Evolutionary conservation across 2,888 invertebrate genomes (phyloP), one percentile per base, ranked within the genome.

Genomic region (Thymelicus lineola): DNA sequence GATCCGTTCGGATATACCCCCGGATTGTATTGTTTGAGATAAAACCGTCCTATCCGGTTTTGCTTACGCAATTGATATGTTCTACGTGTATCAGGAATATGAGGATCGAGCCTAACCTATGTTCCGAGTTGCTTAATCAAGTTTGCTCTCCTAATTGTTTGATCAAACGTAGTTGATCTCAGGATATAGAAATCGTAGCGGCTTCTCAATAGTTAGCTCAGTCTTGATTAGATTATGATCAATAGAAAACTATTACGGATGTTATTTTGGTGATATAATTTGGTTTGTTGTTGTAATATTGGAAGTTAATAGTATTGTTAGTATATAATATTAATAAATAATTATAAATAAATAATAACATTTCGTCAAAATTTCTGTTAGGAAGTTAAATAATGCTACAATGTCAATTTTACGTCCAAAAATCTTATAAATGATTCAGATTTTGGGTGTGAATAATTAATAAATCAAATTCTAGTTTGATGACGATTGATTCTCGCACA

Each of bases 1-100:
- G 61, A 67, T 53, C 61, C 53, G 35, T 42, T 50, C 42, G 66
- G 66, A 66, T 60, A 42, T 61, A 59, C 17, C 60, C 46, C n/a
- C n/a, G 20, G 12, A 20, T 36, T 50, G 36, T 62, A 50, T 46
- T 46, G 62, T 36, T 50, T 48, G 10, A 62, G 62, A 62, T 62
- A 50, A 17, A 62, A 62, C 35, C 36, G 10, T 50, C 28, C 36
- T 15, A 12, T 36, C 38, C 50, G 36, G 17, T 50, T 50, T 48
- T 15, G 36, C 50, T 36, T 12, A 17, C 48, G 15, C 12, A n/a
- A 62, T 62, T 62, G 46, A 62, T 38, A 58, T 58, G 38, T 36
- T 36, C 15, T 38, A 55, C 55, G 20, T 20, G 53, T 53, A 20
- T 55, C 35, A 28, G 36, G 57, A 57, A 57, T 57, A 57, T 57